phyloP scores from a whole-genome alignment of 2,797 vertebrate genomes.

The Gallinago solitaria region DNA sequence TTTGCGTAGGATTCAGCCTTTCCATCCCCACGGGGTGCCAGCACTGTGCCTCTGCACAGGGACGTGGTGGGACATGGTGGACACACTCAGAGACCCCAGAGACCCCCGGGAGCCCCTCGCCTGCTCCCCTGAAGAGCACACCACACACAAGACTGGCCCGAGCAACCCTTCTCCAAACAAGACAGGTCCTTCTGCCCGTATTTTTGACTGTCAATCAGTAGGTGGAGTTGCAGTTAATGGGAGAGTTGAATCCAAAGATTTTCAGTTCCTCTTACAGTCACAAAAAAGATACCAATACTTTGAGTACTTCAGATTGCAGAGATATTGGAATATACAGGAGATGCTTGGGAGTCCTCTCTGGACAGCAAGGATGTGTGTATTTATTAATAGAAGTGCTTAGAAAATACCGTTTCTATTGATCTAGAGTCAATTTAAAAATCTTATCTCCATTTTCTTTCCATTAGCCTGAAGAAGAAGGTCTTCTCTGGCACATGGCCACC shows the following conservation, averaged over 20 bases:
- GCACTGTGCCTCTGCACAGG: neutral
- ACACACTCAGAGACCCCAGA: neutral
- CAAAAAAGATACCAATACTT: fast-evolving
- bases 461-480: neutral
- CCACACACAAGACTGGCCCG: neutral
- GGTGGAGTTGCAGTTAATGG: neutral
- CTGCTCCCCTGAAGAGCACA: neutral
- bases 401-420: neutral
- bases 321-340: neutral
- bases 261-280: neutral
- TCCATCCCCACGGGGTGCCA: neutral
- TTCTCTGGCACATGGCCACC: neutral
- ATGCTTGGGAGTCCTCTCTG: neutral
- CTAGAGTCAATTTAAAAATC: neutral
- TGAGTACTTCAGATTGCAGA: neutral
- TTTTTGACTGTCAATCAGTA: neutral
- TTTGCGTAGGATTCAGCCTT: neutral
- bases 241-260: neutral
- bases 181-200: neutral
- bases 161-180: neutral
- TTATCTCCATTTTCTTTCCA: neutral
- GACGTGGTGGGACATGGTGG: neutral
- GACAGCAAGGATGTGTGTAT: neutral
- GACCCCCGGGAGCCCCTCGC: neutral
- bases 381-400: neutral